Percentiles rank a stretch among this genome's conserved stretches.
Evolutionary conservation across 1,140 invertebrate genomes (phyloP).

Genomic region (Lepidurus packardi): DNA sequence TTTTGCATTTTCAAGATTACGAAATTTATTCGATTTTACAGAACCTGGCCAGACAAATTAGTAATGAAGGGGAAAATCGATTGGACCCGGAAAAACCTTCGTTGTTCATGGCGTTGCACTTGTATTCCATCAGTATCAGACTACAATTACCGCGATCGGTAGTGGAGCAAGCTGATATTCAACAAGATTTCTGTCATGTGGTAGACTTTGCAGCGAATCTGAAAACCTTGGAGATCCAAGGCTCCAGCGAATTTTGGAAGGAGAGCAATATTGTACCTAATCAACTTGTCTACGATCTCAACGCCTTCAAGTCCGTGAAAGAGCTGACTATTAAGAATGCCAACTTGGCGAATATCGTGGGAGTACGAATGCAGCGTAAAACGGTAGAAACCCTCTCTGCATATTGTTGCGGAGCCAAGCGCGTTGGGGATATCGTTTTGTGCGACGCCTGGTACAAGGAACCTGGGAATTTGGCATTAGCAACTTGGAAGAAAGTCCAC

Average conservation of each 20-base stretch:
- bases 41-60: conserved; percentile 65
- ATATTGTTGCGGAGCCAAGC: conserved; percentile 54
- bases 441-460: conserved; percentile 63
- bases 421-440: conserved; percentile 63
- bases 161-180: conserved; percentile 59
- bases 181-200: conserved; percentile 80
- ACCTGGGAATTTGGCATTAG: conserved; percentile 47
- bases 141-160: conserved; percentile 76
- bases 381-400: conserved; percentile 57
- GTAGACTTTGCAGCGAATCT: conserved; percentile 79
- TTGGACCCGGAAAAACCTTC: conserved; percentile 33
- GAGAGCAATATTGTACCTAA: conserved; percentile 78
- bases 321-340: conserved; percentile 37
- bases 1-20: conserved; percentile 73
- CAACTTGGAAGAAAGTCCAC: conserved; percentile 22
- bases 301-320: conserved; percentile 67
- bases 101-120: conserved; percentile 51
- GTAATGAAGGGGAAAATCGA: conserved; percentile 60
- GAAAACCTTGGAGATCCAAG: conserved; percentile 59
- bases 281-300: conserved; percentile 69
- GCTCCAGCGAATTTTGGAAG: conserved; percentile 56
- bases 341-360: conserved; percentile 36
- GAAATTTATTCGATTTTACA: conserved; percentile 75
- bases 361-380: conserved; percentile 53
- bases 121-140: conserved; percentile 80